Base-by-base conservation (phyloP, 2,797 vertebrate genomes). In the Bradypodion ventrale region DNA sequence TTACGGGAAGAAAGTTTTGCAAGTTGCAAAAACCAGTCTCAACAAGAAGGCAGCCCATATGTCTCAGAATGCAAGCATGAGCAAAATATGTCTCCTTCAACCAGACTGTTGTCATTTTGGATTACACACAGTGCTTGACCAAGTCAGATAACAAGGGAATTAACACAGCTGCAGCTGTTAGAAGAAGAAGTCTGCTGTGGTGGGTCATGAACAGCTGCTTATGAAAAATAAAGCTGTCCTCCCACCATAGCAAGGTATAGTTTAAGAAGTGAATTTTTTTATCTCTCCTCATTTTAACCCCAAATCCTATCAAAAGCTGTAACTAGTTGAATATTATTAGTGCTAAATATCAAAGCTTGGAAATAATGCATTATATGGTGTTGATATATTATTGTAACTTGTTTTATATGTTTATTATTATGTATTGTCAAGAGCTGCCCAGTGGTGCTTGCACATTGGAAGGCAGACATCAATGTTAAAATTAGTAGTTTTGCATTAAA, bases 1-100 rank as follows among this genome's bases (percentile, higher is more conserved):
- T 79, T 88, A 80, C 0, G 70, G 10, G 32, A 29, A 75, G 87
- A 90, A 86, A 70, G 69, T 42, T 70, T 25, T 0, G 0, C 5
- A 86, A 65, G 77, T 75, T 86, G 84, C 35, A 82, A 85, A 88
- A 90, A 83, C 2, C 29, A 87, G 35, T 19, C n/a, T 76, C 75
- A 78, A 56, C 70, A 60, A 86, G 62, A 85, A 27, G 87, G 69
- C 84, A 90, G 86, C 25, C 3, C 5, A 0, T 60, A 86, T 10
- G 35, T 66, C 88, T 19, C 75, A 85, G 42, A 78, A 63, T 0
- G 1, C 19, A 5, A 89, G 27, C 68, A 75, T 65, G 49, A 90
- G 66, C 16, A 1, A 70, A 89, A n/a, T 88, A 87, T 75, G 13
- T 32, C 70, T 83, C 85, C 91, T 91, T 87, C 82, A 92, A 84